Base-by-base conservation (phyloP, 2,113 vertebrate species). In the Columba livia region DNA sequence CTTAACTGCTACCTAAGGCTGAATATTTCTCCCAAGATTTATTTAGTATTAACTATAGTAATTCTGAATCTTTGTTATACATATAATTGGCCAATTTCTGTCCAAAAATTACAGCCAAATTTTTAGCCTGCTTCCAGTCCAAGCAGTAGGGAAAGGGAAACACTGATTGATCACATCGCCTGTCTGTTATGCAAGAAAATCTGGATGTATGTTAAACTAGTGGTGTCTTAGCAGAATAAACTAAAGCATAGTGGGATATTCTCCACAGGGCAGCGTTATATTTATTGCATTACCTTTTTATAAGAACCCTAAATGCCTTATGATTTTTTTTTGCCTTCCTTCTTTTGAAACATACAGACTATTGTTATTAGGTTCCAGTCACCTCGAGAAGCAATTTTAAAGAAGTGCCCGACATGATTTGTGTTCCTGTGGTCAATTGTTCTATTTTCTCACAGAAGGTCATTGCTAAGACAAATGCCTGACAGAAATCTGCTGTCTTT, bases 391-490 rank as follows among this genome's bases (percentile, higher is more conserved):
- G 86, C 62, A 94, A 91, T 96, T 94, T 90, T 11, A 5, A 82
- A 93, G 90, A 93, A 95, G 66, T 5, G 65, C 12, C 20, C 5
- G 28, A 89, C 57, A 57, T 90, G 94, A 94, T 95, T 96, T 96
- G 90, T 96, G 93, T 88, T 93, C 65, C 69, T 74, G 29, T 89
- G 86, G 93, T 94, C 94, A 97, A 54, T 93, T 96, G 90, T 88
- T 95, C 64, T 94, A 87, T 93, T 95, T 91, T 95, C 67, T 84
- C 65, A 64, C 60, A 86, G 88, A 94, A 93, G 89, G 89, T 96
- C 94, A 88, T 94, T 81, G 61, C 87, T 84, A 77, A 95, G 94
- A 93, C 56, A 94, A 95, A 97, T 84, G 90, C 69, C 79, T 93
- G 92, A 86, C 90, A 87, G 88, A 87, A 86, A 93, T 93, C 82